phyloP scores from a whole-genome alignment of 2,888 invertebrate species.

The Tenthredo scrophulariae region DNA sequence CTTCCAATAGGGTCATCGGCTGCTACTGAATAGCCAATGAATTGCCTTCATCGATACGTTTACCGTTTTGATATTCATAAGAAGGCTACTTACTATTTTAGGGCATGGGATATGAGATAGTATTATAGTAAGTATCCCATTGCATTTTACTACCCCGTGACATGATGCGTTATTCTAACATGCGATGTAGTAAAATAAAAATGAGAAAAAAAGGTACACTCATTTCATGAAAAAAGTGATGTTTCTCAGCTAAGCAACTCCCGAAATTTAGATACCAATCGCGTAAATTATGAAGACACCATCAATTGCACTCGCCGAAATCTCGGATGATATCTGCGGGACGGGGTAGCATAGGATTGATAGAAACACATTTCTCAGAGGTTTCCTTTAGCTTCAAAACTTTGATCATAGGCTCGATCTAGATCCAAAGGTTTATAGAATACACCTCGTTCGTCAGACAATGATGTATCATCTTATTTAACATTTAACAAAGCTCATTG shows the following conservation, averaged over 20 bases:
- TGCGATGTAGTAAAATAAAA: not conserved
- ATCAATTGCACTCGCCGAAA: constrained; percentile 8
- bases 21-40: constrained; percentile 51
- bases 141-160: constrained; percentile 24
- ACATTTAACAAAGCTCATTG: constrained; percentile 77
- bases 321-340: not conserved
- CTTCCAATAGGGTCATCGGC: constrained; percentile 40
- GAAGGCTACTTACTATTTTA: constrained; percentile 32
- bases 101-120: not conserved
- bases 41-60: constrained; percentile 35
- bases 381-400: constrained; percentile 12
- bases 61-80: constrained; percentile 43
- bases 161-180: not conserved
- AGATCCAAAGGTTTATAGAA: constrained; percentile 42
- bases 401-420: constrained; percentile 47
- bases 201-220: not conserved
- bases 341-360: not conserved
- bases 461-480: constrained; percentile 74
- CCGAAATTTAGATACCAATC: not conserved
- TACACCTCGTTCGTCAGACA: constrained; percentile 59
- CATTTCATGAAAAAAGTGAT: not conserved
- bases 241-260: not conserved
- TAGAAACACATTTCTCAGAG: constrained; percentile 34
- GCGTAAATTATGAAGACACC: not conserved
- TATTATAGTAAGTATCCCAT: constrained; percentile 23